phyloP scores from a whole-genome alignment of 2,113 vertebrate genomes.

The Aphyosemion australe region DNA sequence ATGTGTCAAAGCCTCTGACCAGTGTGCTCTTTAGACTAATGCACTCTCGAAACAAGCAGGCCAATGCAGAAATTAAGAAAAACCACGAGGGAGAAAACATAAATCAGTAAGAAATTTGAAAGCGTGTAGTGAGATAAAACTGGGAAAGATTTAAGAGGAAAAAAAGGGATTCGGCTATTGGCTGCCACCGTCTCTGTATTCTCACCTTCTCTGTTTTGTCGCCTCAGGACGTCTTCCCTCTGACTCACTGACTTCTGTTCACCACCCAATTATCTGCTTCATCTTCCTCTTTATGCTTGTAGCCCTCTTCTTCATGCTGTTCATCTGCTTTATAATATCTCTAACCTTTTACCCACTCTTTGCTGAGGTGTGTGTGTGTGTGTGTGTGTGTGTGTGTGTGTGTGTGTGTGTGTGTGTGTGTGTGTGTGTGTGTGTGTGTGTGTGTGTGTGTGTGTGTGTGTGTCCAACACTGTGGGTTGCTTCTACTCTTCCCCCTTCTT shows the following conservation, averaged over 20 bases:
- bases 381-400: background rate
- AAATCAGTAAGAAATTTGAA: constrained; percentile 9
- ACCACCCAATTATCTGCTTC: constrained; percentile 22
- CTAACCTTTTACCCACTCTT: constrained; percentile 15
- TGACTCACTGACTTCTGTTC: constrained; percentile 23
- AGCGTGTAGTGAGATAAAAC: constrained; percentile 4
- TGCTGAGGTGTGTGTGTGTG: constrained; percentile 11
- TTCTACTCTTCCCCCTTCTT: constrained; percentile 62
- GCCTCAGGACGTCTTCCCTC: constrained; percentile 12
- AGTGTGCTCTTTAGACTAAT: constrained; percentile 27
- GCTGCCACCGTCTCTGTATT: constrained; percentile 12
- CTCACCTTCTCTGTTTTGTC: constrained; percentile 8
- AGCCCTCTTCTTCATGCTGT: constrained; percentile 1
- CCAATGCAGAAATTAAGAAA: background rate
- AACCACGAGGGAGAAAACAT: background rate
- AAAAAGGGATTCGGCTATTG: constrained; percentile 2
- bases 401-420: background rate
- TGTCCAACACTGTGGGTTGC: constrained; percentile 58
- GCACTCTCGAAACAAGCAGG: constrained; percentile 29
- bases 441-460: constrained; percentile 12
- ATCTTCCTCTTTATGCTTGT: constrained; percentile 1
- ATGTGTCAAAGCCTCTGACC: constrained; percentile 47
- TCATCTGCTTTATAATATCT: constrained; percentile 25
- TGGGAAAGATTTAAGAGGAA: constrained; percentile 4
- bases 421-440: background rate